phyloP scores from a whole-genome alignment of 2,113 vertebrate genomes.

The Ophthalmolycus amberensis region DNA sequence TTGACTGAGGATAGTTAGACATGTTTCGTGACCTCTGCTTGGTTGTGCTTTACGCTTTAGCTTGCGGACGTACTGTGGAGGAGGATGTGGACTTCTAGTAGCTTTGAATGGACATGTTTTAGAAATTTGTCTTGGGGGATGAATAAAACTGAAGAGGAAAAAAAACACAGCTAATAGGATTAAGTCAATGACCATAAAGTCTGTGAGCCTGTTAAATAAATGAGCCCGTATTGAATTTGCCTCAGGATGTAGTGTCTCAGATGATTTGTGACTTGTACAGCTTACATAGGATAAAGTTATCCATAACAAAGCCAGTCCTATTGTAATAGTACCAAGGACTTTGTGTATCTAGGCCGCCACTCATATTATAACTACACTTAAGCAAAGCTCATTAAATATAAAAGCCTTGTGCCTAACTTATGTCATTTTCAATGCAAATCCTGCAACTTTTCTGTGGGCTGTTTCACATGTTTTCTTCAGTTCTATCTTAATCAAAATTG shows the following conservation, averaged over 20 bases:
- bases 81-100: neutral
- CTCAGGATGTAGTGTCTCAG: neutral
- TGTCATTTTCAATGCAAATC: neutral
- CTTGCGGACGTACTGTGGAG: no score
- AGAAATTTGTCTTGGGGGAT: constrained; percentile 4
- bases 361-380: neutral
- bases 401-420: neutral
- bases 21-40: no score
- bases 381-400: constrained; percentile 1
- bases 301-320: neutral
- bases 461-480: neutral
- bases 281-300: constrained; percentile 1
- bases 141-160: constrained; percentile 2
- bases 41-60: neutral
- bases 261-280: neutral
- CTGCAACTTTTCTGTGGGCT: neutral
- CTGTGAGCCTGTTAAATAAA: constrained; percentile 11
- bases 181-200: constrained; percentile 13
- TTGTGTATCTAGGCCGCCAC: neutral
- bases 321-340: constrained; percentile 6
- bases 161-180: constrained; percentile 28
- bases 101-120: neutral
- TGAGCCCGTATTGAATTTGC: constrained; percentile 17
- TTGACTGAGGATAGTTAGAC: neutral
- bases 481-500: neutral